phyloP scores from a whole-genome alignment of 2,797 vertebrate genomes.

The Leptodactylus fallax region DNA sequence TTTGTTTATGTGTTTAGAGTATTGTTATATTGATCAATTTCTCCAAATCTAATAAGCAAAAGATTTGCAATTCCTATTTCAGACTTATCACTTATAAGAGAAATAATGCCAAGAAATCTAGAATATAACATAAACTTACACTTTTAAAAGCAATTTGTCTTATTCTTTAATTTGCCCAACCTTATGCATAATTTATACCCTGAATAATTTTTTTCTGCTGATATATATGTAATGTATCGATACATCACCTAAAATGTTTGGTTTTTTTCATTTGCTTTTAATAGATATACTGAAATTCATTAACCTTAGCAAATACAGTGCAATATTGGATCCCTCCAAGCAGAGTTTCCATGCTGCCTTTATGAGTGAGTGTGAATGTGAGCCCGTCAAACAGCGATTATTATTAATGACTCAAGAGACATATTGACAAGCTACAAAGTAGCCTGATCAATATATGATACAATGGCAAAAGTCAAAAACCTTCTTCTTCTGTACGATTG shows the following conservation, averaged over 20 bases:
- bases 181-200: too few species aligned
- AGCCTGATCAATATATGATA: constrained; percentile 55
- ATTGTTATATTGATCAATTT: neutral
- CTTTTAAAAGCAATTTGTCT: too few species aligned
- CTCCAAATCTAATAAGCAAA: neutral
- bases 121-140: too few species aligned
- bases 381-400: constrained; percentile 43
- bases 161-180: too few species aligned
- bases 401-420: constrained; percentile 58
- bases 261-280: neutral
- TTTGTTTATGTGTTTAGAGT: neutral
- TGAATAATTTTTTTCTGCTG: too few species aligned
- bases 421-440: constrained; percentile 55
- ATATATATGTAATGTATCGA: too few species aligned
- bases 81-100: too few species aligned
- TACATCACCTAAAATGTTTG: neutral
- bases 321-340: constrained; percentile 8
- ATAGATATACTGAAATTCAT: neutral
- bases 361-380: neutral
- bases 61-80: neutral
- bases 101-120: too few species aligned
- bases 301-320: constrained; percentile 21
- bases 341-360: constrained; percentile 1
- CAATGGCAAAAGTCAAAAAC: constrained; percentile 61
- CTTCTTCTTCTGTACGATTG: constrained; percentile 41